Base-by-base conservation (phyloP, 2,888 invertebrate genomes). In the Amphipyra berbera region DNA sequence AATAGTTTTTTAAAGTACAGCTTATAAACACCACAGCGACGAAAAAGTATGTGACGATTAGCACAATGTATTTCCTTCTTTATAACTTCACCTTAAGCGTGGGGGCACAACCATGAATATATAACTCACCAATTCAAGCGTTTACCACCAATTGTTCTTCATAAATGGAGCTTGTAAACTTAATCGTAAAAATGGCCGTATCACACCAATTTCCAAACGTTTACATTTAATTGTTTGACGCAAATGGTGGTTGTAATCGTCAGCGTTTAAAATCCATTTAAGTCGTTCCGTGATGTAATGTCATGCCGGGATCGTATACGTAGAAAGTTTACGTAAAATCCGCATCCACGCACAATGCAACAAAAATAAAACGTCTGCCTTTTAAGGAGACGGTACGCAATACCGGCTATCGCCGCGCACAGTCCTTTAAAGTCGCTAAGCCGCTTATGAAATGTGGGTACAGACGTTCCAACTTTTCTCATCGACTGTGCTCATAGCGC, bases 401-500 rank as follows among this genome's bases (percentile, higher is more conserved):
- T 87, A 86, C 86, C 79, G 82, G 86, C 88, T 89, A 88, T 90
- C 88, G 81, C 81, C 72, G 82, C 67, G 79, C 71, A 77, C 88
- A 87, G 87, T 87, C 91, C 90, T 92, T 92, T 90, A 90, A 90
- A 86, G 90, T 87, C 83, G 82, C 84, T 87, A 88, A 89, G 88
- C 86, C 77, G 89, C 88, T 92, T 92, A 91, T 89, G 90, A 90
- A 91, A 92, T 88, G 89, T 88, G 88, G 86, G 87, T 82, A 82
- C 82, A 79, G 77, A 75, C 73, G 82, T 79, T 82, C 76, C 77
- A 79, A 84, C 86, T 88, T 89, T 94, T 93, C 92, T 90, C 92
- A 92, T 90, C 86, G 86, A 76, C 81, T 48, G 60, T 53, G 45
- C 63, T 68, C 78, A 77, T 71, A 68, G 67, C 57, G 54, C 52